Evolutionary conservation across 64 coral and sea anemone species (phyloP), one percentile per base, ranked within the genome.

Genomic region (Montipora efflorescens): DNA sequence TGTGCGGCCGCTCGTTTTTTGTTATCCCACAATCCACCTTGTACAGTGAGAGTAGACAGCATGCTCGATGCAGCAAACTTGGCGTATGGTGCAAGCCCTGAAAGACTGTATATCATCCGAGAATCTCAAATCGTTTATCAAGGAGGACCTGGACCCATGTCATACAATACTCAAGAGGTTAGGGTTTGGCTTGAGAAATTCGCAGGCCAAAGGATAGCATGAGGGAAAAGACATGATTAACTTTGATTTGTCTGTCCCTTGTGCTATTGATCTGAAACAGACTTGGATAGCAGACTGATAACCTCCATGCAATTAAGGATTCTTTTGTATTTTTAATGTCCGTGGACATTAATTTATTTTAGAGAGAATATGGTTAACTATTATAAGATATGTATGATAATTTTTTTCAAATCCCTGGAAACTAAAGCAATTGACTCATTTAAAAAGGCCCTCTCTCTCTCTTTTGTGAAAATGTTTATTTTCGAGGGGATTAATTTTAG

Each of bases 41-140:
- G 75, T 44, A 25, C 77, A 12, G 59, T 98, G 4, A 70, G 87
- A 15, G 96, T 98, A 48, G 96, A 98, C 79, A 89, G 76, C 7
- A 98, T 98, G 96, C 72, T 92, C 18, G 91, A 98, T 55, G 84
- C 90, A 2, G 89, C 89, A 0, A 98, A 98, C 66, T 73, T 98
- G 36, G 90, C 96, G 19, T 98, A 92, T 55, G 96, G 96, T 45
- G 93, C 96, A 5, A 84, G 83, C 6, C 96, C 96, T 22, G 91
- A 92, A 82, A 72, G 96, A 57, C 80, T 98, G 5, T 98, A 98
- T 66, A 89, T 95, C 51, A 88, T 98, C 4, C 59, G 59, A 57
- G 75, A 98, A 21, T 76, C 76, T 66, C 57, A 19, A 58, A 73
- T 94, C 61, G 90, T 78, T 5, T 97, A 97, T 62, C 87, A 97